Base-by-base conservation (phyloP, 1,140 invertebrate genomes). In the Lasaia peninsularis region DNA sequence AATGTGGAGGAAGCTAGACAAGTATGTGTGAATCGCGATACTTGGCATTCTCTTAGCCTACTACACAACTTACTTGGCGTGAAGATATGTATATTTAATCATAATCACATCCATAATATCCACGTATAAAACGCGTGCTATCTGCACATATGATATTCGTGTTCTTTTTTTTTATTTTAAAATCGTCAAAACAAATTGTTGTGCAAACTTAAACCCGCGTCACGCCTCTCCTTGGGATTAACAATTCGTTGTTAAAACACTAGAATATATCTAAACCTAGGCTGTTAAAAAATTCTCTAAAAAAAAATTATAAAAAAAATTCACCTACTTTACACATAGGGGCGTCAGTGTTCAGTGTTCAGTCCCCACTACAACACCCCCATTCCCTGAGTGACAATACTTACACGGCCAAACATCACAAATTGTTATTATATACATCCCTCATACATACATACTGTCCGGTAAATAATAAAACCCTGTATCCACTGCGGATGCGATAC, bases 401-500 rank as follows among this genome's bases (percentile, higher is more conserved):
- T 75, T 79, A 80, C 58, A 24, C 74, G 62, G 80, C 77, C 78
- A 71, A 78, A 81, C 82, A 86, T 86, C 80, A 86, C 71, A 69
- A 69, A 58, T 73, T 58, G 55, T 65, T 67, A 57, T 60, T n/a
- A 68, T 64, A 62, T 65, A 71, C 53, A 68, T 71, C 59, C 55
- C 64, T 70, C 60, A 28, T 28, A 28, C 62, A 63, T 51, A 60
- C 58, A 24, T n/a, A 12, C 14, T 28, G 33, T 16, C 32, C 40
- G 10, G 1, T 44, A 10, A 10, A 18, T 18, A 10, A 14, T 12
- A n/a, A 14, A 18, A 18, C 11, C 11, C 1, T 11, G 7, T 14
- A 2, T 18, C 6, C n/a, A 44, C 40, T 11, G 5, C 11, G 40
- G 8, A 7, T 28, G 8, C 24, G 24, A 4, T 28, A 1, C 0